Evolutionary conservation across 2,113 vertebrate genomes (phyloP).

Genomic region (Tamias sibiricus): DNA sequence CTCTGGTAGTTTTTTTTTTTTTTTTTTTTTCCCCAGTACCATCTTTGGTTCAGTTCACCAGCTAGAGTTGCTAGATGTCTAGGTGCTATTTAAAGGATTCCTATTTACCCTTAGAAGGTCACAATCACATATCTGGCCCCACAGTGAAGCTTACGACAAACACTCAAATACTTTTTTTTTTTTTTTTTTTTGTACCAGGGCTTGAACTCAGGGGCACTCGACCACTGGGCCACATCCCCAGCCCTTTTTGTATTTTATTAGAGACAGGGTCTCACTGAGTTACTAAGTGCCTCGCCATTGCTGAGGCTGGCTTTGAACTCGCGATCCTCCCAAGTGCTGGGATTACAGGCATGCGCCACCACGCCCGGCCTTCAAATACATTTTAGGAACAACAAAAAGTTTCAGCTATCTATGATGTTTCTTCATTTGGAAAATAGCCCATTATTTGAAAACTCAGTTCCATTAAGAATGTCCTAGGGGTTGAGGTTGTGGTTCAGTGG

Average conservation of each 20-base stretch:
- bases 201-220: too few species aligned
- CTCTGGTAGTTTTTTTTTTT: too few species aligned
- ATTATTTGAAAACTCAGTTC: slow-evolving; percentile 40
- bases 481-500: too few species aligned
- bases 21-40: not conserved
- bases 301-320: too few species aligned
- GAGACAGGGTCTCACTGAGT: too few species aligned
- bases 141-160: slow-evolving; percentile 27
- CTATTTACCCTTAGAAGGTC: not conserved
- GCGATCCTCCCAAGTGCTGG: too few species aligned
- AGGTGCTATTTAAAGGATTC: not conserved
- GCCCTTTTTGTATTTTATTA: too few species aligned
- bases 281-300: too few species aligned
- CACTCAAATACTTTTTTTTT: not conserved
- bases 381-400: slow-evolving; percentile 38
- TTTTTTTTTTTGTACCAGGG: too few species aligned
- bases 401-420: not conserved
- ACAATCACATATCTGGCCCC: not conserved
- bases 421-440: slow-evolving; percentile 15
- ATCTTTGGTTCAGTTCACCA: not conserved
- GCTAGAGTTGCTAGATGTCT: not conserved
- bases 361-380: not conserved
- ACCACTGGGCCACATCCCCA: too few species aligned
- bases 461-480: not conserved
- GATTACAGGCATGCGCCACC: too few species aligned